These are phyloP conservation scores for Lomographa bimaculata DNA, from an alignment of 2,888 invertebrate genomes.

Conservation along the genomic window DNA sequence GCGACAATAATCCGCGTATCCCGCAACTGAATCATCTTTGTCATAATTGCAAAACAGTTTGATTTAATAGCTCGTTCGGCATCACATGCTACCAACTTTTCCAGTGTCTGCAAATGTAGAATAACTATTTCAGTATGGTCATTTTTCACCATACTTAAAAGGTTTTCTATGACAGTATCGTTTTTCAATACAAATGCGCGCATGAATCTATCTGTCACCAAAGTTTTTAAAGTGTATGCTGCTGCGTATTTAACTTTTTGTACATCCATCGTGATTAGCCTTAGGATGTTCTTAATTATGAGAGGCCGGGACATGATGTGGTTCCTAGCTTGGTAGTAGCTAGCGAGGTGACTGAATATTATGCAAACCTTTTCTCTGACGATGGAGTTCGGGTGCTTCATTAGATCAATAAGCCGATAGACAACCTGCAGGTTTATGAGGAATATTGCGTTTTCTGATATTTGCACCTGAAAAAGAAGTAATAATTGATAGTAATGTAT, in stretches of 20 bases:
- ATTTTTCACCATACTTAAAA: slow-evolving; percentile 64
- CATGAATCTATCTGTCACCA: slow-evolving; percentile 56
- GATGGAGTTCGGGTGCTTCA: slow-evolving; percentile 56
- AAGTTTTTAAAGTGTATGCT: slow-evolving; percentile 54
- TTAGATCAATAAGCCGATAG: slow-evolving; percentile 64
- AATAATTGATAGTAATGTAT: too few relatives aligned
- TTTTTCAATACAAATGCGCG: slow-evolving; percentile 51
- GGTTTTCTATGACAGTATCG: slow-evolving; percentile 54
- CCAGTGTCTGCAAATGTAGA: slow-evolving; percentile 61
- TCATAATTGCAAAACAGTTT: slow-evolving; percentile 67
- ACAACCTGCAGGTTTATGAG: slow-evolving; percentile 60
- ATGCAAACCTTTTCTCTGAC: slow-evolving; percentile 66
- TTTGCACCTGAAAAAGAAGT: slow-evolving; percentile 56
- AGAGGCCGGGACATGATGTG: slow-evolving; percentile 54
- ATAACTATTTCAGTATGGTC: slow-evolving; percentile 64
- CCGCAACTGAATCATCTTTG: slow-evolving; percentile 45
- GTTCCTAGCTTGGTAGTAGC: slow-evolving; percentile 56
- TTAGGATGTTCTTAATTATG: slow-evolving; percentile 57
- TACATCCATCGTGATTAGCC: slow-evolving; percentile 57
- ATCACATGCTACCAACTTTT: slow-evolving; percentile 61
- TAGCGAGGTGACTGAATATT: slow-evolving; percentile 56
- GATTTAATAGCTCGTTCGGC: slow-evolving; percentile 55
- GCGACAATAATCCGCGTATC: slow-evolving; percentile 53
- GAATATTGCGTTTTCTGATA: slow-evolving; percentile 64
- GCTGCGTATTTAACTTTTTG: slow-evolving; percentile 69